Evolutionary conservation across 2,888 invertebrate genomes (phyloP).

Genomic region (Troides oblongomaculatus): DNA sequence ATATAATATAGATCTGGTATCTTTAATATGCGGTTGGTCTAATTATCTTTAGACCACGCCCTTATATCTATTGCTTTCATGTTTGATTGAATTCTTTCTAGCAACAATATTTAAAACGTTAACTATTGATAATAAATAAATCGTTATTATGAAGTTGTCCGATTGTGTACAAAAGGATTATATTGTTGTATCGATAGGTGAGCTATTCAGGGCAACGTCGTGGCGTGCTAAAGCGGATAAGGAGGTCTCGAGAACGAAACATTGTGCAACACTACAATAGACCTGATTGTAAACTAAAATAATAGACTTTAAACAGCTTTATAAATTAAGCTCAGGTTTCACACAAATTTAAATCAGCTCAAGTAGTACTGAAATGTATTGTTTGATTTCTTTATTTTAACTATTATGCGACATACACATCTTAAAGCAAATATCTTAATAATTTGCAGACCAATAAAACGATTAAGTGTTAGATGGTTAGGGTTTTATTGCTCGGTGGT

Average conservation of each 20-base stretch:
- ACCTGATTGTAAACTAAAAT: conserved; percentile 5
- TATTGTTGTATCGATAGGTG: conserved; percentile 14
- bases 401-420: not conserved
- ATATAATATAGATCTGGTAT: no score
- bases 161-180: conserved; percentile 12
- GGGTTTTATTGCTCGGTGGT: not conserved
- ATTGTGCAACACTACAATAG: conserved; percentile 12
- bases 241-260: conserved; percentile 15
- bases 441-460: not conserved
- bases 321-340: not conserved
- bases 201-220: conserved; percentile 20
- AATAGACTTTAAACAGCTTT: not conserved
- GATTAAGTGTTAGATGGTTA: not conserved
- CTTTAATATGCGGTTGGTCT: no score
- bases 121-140: conserved; percentile 3
- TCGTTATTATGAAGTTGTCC: conserved; percentile 14
- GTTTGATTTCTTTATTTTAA: not conserved
- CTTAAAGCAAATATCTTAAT: not conserved
- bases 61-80: no score
- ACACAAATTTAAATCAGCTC: not conserved
- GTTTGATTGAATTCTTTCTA: not conserved
- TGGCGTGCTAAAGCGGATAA: conserved; percentile 18
- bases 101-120: not conserved
- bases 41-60: no score
- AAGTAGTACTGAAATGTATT: not conserved